Percentiles rank a stretch among this genome's conserved stretches.
Conservation (phyloP, 2,113 vertebrate genomes). For the Camelus dromedarius region DNA sequence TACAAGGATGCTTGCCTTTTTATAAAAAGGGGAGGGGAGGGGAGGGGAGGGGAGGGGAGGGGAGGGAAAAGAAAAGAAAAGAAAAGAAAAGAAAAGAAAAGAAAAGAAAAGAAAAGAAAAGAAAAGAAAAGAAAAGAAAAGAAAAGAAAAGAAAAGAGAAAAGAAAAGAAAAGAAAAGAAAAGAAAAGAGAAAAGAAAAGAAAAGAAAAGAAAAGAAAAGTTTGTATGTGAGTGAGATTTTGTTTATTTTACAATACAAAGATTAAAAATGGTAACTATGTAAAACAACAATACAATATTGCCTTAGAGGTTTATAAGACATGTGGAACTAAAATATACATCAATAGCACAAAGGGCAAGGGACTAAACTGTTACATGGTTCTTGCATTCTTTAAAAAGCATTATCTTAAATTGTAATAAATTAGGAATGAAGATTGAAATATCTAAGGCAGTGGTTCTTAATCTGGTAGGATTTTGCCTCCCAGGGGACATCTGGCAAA, state of each 20-base stretch:
- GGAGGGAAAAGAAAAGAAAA: too few species aligned
- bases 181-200: too few species aligned
- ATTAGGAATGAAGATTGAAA: slow-evolving; percentile 6
- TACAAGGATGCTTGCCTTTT: neutral
- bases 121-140: too few species aligned
- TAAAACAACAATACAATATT: neutral
- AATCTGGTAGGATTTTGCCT: neutral
- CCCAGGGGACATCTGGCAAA: neutral
- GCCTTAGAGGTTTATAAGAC: neutral
- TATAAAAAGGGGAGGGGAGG: neutral
- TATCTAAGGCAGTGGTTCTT: neutral
- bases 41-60: too few species aligned
- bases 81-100: too few species aligned
- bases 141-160: neutral
- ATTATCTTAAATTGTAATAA: neutral
- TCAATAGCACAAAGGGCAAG: neutral
- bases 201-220: neutral
- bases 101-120: too few species aligned
- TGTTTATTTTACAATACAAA: neutral
- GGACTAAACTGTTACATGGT: neutral
- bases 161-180: too few species aligned
- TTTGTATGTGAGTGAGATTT: neutral
- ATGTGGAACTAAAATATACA: neutral
- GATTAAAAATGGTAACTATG: neutral
- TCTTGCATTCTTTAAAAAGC: neutral